Evolutionary conservation across 2,113 vertebrate species (phyloP).

Genomic region (Oncorhynchus gorbuscha): DNA sequence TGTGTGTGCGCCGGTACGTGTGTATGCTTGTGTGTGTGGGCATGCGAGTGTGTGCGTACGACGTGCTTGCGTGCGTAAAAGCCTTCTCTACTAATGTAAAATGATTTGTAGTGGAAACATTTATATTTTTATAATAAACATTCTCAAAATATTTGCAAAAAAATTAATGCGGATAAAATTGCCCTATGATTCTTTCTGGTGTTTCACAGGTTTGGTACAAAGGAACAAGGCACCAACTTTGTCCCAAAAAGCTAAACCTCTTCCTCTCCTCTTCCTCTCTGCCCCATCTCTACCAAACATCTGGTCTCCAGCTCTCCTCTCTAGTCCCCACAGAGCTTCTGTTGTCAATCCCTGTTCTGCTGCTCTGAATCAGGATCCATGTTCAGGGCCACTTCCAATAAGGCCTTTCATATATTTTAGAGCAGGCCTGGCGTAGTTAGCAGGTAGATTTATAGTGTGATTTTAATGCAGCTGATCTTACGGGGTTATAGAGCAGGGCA

Average conservation of each 20-base stretch:
- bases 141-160: conserved; percentile 99
- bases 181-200: conserved; percentile 57
- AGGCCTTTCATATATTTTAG: conserved; percentile 56
- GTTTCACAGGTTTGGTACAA: background rate
- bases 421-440: conserved; percentile 38
- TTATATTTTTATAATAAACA: conserved; percentile 99
- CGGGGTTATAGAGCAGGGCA: conserved; percentile 25
- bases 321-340: conserved; percentile 4
- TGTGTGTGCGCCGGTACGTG: conserved; percentile 28
- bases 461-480: conserved; percentile 56
- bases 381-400: conserved; percentile 56
- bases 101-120: conserved; percentile 99
- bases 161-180: conserved; percentile 74
- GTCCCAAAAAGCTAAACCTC: background rate
- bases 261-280: background rate
- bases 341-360: conserved; percentile 39
- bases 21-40: conserved; percentile 25
- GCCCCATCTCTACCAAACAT: conserved; percentile 35
- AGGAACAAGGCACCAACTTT: background rate
- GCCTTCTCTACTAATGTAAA: conserved; percentile 99
- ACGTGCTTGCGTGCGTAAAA: conserved; percentile 77
- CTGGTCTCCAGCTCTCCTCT: conserved; percentile 48
- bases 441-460: conserved; percentile 61
- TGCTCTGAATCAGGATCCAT: conserved; percentile 23
- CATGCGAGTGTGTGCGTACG: conserved; percentile 28